phyloP scores from a whole-genome alignment of 2,888 invertebrate genomes.

The Bugulina stolonifera region DNA sequence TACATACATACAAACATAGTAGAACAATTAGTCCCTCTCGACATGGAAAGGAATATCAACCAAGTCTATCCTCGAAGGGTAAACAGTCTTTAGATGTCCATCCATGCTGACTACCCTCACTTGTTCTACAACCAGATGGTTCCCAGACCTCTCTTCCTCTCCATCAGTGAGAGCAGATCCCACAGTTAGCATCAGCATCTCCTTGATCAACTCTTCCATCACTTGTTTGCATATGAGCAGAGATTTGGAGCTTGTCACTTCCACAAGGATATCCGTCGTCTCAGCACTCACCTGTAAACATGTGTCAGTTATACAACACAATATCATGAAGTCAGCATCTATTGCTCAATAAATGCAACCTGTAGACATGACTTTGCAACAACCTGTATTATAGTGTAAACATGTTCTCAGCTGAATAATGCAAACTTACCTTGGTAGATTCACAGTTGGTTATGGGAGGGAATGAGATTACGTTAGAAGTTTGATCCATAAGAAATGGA shows the following conservation, averaged over 20 bases:
- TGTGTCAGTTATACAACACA: slow-evolving; percentile 23
- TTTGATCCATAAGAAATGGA: slow-evolving; percentile 66
- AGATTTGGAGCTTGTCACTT: slow-evolving; percentile 68
- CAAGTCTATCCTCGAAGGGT: slow-evolving; percentile 72
- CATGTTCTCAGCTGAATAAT: too few species aligned
- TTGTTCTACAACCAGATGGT: slow-evolving; percentile 58
- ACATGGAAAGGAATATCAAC: slow-evolving; percentile 35
- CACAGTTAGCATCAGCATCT: slow-evolving; percentile 57
- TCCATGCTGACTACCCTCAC: slow-evolving; percentile 66
- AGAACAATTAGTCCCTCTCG: slow-evolving; percentile 34
- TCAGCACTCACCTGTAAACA: slow-evolving; percentile 62
- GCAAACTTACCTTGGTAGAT: slow-evolving; percentile 66
- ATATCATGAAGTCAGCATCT: too few species aligned
- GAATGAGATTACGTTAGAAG: slow-evolving; percentile 67
- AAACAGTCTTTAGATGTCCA: slow-evolving; percentile 68
- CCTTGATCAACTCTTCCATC: slow-evolving; percentile 64
- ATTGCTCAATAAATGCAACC: too few species aligned
- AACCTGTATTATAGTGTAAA: too few species aligned
- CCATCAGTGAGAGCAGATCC: slow-evolving; percentile 31
- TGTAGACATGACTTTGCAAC: too few species aligned
- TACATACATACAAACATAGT: too few species aligned
- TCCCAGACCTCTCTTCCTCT: slow-evolving; percentile 35
- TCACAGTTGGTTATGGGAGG: slow-evolving; percentile 82
- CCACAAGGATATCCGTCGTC: slow-evolving; percentile 66
- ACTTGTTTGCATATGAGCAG: slow-evolving; percentile 63